Evolutionary conservation across 2,888 invertebrate species (phyloP), one percentile per base, ranked within the genome.

Genomic region (Seira sanloemensis): DNA sequence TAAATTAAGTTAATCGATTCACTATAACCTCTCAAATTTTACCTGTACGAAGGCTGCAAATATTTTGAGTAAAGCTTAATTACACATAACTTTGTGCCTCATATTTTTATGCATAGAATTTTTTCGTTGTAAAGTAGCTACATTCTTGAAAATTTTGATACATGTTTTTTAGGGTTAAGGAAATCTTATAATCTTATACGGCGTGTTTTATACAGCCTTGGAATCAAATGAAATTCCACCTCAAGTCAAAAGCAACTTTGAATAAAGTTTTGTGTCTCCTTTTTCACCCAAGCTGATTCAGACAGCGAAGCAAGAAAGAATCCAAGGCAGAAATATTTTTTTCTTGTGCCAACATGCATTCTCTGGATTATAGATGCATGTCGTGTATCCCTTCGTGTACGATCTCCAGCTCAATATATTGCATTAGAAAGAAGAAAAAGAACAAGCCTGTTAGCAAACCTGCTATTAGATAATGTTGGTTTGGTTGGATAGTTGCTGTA

Each of bases 291-390:
- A n/a, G n/a, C 65, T 50, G 72, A 50, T 65, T 68, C 68, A 67
- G 67, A 50, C 25, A 26, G 25, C 16, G 50, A 18, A 9, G 25
- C 2, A 19, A 80, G 50, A 73, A 67, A 68, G 58, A 37, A 37
- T 37, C 37, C 37, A 4, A 12, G 12, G 37, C 12, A 12, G 37
- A 37, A 37, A 7, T 37, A 7, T 37, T 25, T 74, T 80, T 80
- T 80, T 73, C 62, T 69, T 50, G 72, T 73, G 80, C 74, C 80
- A 80, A 74, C 75, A 76, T 71, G 65, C 75, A 81, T 81, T 76
- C 76, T 77, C 76, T 83, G 82, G 82, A 83, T 83, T 83, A 83
- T 77, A 77, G 82, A 83, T 83, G 82, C 82, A 83, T 83, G 82
- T 73, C 82, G 77, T 83, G 82, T 77, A 77, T 77, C 82, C 66